A percentile compares a stretch with the other conserved stretches of the same genome.
Evolutionary conservation across 2,797 vertebrate genomes (phyloP).

Genomic region (Crossoptilon crossoptilon): DNA sequence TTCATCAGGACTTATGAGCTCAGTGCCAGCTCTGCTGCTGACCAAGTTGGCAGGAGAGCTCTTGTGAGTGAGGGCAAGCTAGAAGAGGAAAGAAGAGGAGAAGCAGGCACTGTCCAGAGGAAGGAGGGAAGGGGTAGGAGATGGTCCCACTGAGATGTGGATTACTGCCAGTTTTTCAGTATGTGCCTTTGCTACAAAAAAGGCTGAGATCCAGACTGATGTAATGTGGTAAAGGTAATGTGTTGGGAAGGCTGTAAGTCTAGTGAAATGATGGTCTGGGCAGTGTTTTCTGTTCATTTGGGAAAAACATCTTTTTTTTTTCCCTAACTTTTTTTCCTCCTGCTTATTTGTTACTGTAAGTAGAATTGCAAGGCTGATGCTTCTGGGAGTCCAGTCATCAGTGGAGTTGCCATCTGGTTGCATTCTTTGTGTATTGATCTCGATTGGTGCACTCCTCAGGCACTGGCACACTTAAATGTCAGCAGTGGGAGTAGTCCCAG

Average conservation of each 20-base stretch:
- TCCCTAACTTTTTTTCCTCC: background rate
- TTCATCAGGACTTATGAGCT: background rate
- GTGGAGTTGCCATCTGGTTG: conserved; percentile 52
- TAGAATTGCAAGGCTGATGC: background rate
- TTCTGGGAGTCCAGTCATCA: conserved; percentile 35
- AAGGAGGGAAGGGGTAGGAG: background rate
- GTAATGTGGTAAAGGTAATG: background rate
- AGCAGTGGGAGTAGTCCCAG: conserved; percentile 57
- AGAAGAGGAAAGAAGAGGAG: background rate
- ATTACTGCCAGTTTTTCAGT: background rate
- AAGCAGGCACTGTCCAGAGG: background rate
- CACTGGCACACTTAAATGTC: conserved; percentile 70
- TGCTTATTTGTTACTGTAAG: background rate
- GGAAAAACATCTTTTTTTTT: background rate
- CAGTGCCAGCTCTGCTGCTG: background rate
- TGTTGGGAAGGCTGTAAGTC: background rate
- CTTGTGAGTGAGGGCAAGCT: background rate
- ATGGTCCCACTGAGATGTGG: background rate
- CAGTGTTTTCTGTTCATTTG: background rate
- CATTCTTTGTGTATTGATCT: conserved; percentile 15
- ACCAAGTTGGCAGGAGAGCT: background rate
- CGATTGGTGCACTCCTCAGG: conserved; percentile 10
- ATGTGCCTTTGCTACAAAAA: background rate
- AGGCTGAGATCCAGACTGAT: background rate
- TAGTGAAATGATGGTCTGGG: background rate